Percentiles rank a stretch among this genome's conserved stretches.
Conservation (phyloP, 1,140 invertebrate genomes). For the Lepidurus packardi region DNA sequence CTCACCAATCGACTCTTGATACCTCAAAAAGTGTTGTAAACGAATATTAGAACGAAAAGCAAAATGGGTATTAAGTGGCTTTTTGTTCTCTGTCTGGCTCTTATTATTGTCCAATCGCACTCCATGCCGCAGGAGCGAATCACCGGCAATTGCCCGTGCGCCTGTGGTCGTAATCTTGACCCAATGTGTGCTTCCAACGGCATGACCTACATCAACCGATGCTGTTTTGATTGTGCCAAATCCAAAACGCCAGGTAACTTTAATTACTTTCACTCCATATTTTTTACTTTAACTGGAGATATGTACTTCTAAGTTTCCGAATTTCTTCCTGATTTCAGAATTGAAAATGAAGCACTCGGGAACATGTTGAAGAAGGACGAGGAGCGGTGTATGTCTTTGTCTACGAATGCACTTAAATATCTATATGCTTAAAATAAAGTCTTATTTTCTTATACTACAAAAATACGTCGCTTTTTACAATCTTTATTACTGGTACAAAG, state of each 20-base stretch:
- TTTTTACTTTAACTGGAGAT: background rate
- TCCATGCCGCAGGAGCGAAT: background rate
- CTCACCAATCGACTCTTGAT: background rate
- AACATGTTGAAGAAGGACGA: background rate
- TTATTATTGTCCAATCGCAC: background rate
- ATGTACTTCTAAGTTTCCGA: too few species aligned
- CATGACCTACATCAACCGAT: background rate
- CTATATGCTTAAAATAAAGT: background rate
- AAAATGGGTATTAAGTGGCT: background rate
- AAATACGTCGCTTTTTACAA: background rate
- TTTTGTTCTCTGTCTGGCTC: background rate
- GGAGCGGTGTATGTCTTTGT: background rate
- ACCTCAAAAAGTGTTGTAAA: background rate
- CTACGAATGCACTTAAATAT: background rate
- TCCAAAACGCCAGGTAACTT: background rate
- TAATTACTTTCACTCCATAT: background rate
- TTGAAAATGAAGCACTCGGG: background rate
- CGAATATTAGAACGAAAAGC: background rate
- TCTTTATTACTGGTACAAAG: background rate
- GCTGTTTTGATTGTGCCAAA: background rate
- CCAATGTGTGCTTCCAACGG: conserved; percentile 3
- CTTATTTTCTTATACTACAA: background rate
- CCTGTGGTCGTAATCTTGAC: background rate
- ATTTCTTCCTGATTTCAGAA: background rate
- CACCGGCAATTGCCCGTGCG: background rate